Evolutionary conservation across 2,888 invertebrate species (phyloP), one percentile per base, ranked within the genome.

Genomic region (Chloroclystis v-ata): DNA sequence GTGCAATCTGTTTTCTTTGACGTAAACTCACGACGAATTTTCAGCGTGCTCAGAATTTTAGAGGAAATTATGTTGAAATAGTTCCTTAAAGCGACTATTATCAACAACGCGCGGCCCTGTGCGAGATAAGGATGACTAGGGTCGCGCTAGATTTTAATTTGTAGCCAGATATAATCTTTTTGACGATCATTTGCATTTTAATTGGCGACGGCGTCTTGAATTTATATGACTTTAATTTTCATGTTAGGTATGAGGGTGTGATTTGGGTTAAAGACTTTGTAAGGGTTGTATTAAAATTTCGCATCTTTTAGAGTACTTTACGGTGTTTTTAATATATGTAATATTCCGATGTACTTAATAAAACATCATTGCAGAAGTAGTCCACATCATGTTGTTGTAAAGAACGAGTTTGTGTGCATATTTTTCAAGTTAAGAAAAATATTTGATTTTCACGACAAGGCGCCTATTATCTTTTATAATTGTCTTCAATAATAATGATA

Each of bases 51-150:
- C 52, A 60, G 66, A 69, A 79, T 80, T 77, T 78, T 65, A 65
- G 68, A 71, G 75, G 65, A 67, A 76, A 78, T 80, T 75, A 75
- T 71, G 72, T 69, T 62, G 66, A 61, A 76, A 81, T 81, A 82
- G 82, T 82, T 82, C 63, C 70, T 73, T 70, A 67, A 61, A 49
- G 66, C 62, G 60, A 61, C 61, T 67, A 65, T 65, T 65, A 67
- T 64, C 54, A 45, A 45, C 49, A 52, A 61, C 61, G 47, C 58
- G 62, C 54, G 57, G 61, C 58, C 63, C 57, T 29, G 54, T 43
- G 45, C 42, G 50, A 51, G 58, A 60, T 59, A 61, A 57, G 52
- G 42, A 40, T 52, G 53, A 54, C 37, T 51, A 46, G 47, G 54
- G 61, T 60, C 54, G 47, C 51, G 43, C 44, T 41, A 49, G 38